These are phyloP conservation scores for Crotalus tigris DNA, from an alignment of 2,113 vertebrate genomes.

Conservation along the genomic window DNA sequence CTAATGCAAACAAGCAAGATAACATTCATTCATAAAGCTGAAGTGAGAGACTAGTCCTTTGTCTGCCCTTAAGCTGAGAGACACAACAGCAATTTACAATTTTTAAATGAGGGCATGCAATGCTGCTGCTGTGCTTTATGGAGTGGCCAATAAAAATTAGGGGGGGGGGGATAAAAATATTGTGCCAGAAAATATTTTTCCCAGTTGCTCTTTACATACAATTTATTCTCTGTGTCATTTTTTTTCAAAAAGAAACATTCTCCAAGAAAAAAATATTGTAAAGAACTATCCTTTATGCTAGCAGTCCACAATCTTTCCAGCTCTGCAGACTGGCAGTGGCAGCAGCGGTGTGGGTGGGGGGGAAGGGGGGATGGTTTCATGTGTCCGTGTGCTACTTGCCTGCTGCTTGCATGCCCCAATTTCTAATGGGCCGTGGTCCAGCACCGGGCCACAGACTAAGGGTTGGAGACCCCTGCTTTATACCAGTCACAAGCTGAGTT, in stretches of 20 bases:
- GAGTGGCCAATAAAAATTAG: background rate
- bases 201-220: constrained; percentile 13
- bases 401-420: too few relatives aligned
- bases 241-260: constrained; percentile 31
- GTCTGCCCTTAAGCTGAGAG: constrained; percentile 25
- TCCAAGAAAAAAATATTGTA: constrained; percentile 41
- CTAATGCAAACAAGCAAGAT: background rate
- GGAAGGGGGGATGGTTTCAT: too few relatives aligned
- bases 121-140: background rate
- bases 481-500: constrained; percentile 37
- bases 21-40: background rate
- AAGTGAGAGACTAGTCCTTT: background rate
- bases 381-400: too few relatives aligned
- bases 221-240: constrained; percentile 26
- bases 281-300: constrained; percentile 39
- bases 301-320: too few relatives aligned
- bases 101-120: background rate
- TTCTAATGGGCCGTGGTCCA: too few relatives aligned
- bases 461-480: too few relatives aligned
- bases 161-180: background rate
- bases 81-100: background rate
- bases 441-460: too few relatives aligned
- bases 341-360: accelerated
- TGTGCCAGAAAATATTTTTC: constrained; percentile 10
- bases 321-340: too few relatives aligned